Percentiles rank a stretch among this genome's conserved stretches.
Conservation (phyloP, 2,888 invertebrate genomes). For the Drosophila infuscata region DNA sequence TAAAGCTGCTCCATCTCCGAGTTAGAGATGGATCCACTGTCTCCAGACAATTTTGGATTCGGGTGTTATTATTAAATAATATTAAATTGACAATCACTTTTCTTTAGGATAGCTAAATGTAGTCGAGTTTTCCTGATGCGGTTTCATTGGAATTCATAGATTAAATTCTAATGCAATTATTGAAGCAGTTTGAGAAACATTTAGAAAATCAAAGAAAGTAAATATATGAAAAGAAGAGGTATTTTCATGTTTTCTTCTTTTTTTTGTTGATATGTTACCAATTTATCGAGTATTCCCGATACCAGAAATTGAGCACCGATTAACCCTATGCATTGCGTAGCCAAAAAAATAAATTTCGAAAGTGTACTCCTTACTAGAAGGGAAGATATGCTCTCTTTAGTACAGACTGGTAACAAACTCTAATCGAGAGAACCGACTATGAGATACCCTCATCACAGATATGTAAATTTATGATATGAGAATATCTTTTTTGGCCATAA, state of each 20-base stretch:
- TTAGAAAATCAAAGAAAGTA: not conserved
- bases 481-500: not conserved
- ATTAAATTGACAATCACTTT: not conserved
- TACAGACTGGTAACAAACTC: not conserved
- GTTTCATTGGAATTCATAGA: not conserved
- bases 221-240: not conserved
- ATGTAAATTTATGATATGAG: not conserved
- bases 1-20: accelerated
- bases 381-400: not conserved
- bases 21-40: not conserved
- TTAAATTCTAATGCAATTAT: too few species aligned
- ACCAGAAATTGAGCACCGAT: not conserved
- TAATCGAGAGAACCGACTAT: not conserved
- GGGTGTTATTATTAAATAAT: not conserved
- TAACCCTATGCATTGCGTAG: not conserved
- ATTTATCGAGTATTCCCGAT: too few species aligned
- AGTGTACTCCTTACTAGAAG: not conserved
- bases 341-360: not conserved
- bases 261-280: too few species aligned
- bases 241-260: not conserved
- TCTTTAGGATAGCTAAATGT: not conserved
- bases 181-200: not conserved
- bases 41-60: not conserved
- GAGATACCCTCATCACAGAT: not conserved
- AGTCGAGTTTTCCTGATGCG: not conserved